Evolutionary conservation across 2,797 vertebrate species (phyloP).

Genomic region (Scomberomorus guttatus): DNA sequence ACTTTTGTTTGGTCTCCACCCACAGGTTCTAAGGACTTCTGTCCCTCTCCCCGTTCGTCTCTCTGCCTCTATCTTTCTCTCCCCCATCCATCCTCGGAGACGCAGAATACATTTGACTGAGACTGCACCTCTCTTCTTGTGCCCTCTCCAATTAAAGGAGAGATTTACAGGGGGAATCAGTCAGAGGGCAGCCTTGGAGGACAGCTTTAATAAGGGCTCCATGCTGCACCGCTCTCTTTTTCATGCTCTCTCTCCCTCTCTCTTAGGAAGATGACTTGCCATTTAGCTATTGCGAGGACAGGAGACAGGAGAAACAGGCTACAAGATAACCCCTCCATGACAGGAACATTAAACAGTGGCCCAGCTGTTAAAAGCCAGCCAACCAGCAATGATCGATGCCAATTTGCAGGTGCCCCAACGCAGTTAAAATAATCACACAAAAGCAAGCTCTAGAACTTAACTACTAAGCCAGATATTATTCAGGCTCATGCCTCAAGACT

Average conservation of each 20-base stretch:
- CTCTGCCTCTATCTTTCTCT: background rate
- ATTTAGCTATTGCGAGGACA: slow-evolving; percentile 71
- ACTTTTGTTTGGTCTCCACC: slow-evolving; percentile 65
- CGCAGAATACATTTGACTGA: slow-evolving; percentile 74
- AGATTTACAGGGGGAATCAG: slow-evolving; percentile 85
- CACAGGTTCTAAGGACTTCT: slow-evolving; percentile 46
- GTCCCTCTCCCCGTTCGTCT: slow-evolving; percentile 2
- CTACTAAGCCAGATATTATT: slow-evolving; percentile 57
- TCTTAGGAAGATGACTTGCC: slow-evolving; percentile 67
- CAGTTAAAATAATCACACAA: slow-evolving; percentile 60
- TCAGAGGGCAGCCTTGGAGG: slow-evolving; percentile 82
- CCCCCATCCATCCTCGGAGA: slow-evolving; percentile 36
- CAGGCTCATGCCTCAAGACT: slow-evolving; percentile 57
- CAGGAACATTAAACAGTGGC: slow-evolving; percentile 70
- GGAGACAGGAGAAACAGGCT: slow-evolving; percentile 65
- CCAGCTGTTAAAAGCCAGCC: slow-evolving; percentile 61
- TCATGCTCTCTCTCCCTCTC: slow-evolving; percentile 60
- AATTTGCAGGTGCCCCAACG: slow-evolving; percentile 43
- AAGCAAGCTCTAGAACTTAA: slow-evolving; percentile 47
- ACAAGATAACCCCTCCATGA: slow-evolving; percentile 68
- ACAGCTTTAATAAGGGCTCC: slow-evolving; percentile 85
- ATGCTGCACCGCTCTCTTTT: slow-evolving; percentile 67
- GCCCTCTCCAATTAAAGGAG: slow-evolving; percentile 85
- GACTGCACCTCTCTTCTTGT: slow-evolving; percentile 70
- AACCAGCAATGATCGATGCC: slow-evolving; percentile 63